A percentile compares a stretch with the other conserved stretches of the same genome.
phyloP scores from a whole-genome alignment of 2,888 invertebrate species.

The Eristalinus sepulchralis region DNA sequence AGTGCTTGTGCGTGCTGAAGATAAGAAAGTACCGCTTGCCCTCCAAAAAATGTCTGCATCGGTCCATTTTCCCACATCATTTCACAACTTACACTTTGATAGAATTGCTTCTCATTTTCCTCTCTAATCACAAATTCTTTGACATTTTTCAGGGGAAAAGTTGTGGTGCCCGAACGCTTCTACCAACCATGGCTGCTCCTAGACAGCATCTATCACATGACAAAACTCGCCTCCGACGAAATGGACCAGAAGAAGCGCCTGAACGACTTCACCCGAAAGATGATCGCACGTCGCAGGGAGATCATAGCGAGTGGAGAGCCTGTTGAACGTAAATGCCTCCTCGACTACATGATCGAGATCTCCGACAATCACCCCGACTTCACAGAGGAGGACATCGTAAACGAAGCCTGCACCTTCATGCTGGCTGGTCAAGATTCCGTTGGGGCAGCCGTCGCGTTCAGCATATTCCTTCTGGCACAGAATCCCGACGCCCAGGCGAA shows the following conservation, averaged over 20 bases:
- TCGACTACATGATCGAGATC: slow-evolving; percentile 83
- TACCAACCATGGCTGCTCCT: slow-evolving; percentile 83
- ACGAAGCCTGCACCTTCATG: slow-evolving; percentile 85
- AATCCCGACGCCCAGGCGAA: slow-evolving; percentile 81
- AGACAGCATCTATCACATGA: slow-evolving; percentile 82
- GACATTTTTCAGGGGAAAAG: slow-evolving; percentile 81
- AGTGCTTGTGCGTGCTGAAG: too few relatives aligned
- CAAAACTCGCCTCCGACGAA: slow-evolving; percentile 82
- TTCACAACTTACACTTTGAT: too few relatives aligned
- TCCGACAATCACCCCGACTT: slow-evolving; percentile 82
- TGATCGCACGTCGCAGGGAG: slow-evolving; percentile 78
- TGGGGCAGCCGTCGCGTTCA: slow-evolving; percentile 83
- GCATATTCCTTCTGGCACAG: slow-evolving; percentile 83
- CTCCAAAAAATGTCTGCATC: too few relatives aligned
- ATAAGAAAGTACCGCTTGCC: too few relatives aligned
- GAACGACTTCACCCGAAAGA: slow-evolving; percentile 81
- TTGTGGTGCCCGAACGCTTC: slow-evolving; percentile 82
- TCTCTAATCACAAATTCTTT: not conserved
- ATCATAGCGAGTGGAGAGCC: slow-evolving; percentile 72
- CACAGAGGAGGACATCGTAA: slow-evolving; percentile 83
- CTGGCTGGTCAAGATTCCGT: slow-evolving; percentile 85
- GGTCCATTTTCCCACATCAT: too few relatives aligned
- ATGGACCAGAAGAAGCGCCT: slow-evolving; percentile 82
- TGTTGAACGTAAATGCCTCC: slow-evolving; percentile 78
- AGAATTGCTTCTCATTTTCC: not conserved